Percentiles rank a stretch among this genome's conserved stretches.
Conservation (phyloP, 2,888 invertebrate species). For the Diarsia rubi region DNA sequence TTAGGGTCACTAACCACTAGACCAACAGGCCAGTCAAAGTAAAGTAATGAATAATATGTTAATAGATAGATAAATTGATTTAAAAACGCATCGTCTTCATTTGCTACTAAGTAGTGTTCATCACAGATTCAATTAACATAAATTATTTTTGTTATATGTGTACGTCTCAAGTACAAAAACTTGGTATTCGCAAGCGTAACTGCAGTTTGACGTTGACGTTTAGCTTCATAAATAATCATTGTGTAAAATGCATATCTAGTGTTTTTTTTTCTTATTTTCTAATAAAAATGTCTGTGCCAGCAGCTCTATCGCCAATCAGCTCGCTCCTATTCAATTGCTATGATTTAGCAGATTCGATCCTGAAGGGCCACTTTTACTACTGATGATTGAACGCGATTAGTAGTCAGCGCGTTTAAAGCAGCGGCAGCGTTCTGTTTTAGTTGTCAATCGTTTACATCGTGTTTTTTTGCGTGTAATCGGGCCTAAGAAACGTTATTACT, state of each 20-base stretch:
- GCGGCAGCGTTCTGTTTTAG: too few relatives aligned
- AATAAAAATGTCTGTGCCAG: background rate
- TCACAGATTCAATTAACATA: slow-evolving; percentile 38
- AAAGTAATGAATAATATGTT: too few relatives aligned
- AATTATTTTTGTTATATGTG: slow-evolving; percentile 17
- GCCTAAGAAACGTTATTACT: background rate
- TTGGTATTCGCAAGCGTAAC: slow-evolving; percentile 5
- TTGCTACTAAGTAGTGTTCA: background rate
- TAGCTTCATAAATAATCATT: background rate
- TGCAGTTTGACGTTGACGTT: slow-evolving; percentile 11
- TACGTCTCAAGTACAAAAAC: slow-evolving; percentile 30
- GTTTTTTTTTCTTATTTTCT: too few relatives aligned
- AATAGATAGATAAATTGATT: background rate
- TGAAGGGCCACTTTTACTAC: background rate
- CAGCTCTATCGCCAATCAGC: background rate
- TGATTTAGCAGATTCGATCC: background rate
- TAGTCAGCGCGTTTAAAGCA: background rate
- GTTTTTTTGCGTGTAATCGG: too few relatives aligned
- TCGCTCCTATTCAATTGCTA: background rate
- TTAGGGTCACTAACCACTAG: too few relatives aligned
- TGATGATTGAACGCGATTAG: background rate
- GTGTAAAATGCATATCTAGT: background rate
- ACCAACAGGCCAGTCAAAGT: too few relatives aligned
- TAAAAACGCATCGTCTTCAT: slow-evolving; percentile 13
- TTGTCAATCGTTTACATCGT: too few relatives aligned